Evolutionary conservation across 1,140 invertebrate genomes (phyloP), one percentile per base, ranked within the genome.

Genomic region (Brachionus sp.): DNA sequence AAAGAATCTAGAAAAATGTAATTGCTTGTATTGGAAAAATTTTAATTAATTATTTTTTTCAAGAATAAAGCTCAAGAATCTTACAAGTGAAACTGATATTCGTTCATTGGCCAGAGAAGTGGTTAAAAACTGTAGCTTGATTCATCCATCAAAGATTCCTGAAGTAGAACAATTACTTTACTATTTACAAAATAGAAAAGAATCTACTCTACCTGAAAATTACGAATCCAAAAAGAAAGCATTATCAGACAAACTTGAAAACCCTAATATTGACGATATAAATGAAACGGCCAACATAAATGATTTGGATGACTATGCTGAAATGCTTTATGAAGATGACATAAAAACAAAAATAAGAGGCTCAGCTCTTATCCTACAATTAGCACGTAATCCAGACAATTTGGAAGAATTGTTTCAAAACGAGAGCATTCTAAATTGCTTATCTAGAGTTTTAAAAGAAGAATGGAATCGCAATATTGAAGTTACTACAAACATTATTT

Each of bases 391-490:
- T 88, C 93, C 95, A 35, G 94, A 98, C 87, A 98, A 98, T 91
- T 91, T 99, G 66, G 93, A 95, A 85, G 94, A 95, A 88, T 89
- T 99, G 84, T 62, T 73, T 62, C 46, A 84, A 85, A 84, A 90
- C 96, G 96, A 99, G 90, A 95, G 95, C n/a, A 91, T 98, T 29
- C 90, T 98, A 19, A 96, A 95, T 90, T 97, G 96, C 68, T 90
- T 99, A 83, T 94, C 95, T 5, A 91, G 97, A 87, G 95, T 98
- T 33, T 89, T 98, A 46, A 91, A 96, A 86, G 97, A 99, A 91
- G 97, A 99, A 90, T 98, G 95, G 93, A 94, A 94, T 89, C 93
- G 94, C 87, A 98, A 95, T 88, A 93, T 98, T 86, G 96, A 98
- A 88, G 89, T 99, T 35, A 96, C 95, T 80, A 97, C 94, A 85